Conservation (phyloP, 2,888 invertebrate genomes). For the Tigriopus californicus region DNA sequence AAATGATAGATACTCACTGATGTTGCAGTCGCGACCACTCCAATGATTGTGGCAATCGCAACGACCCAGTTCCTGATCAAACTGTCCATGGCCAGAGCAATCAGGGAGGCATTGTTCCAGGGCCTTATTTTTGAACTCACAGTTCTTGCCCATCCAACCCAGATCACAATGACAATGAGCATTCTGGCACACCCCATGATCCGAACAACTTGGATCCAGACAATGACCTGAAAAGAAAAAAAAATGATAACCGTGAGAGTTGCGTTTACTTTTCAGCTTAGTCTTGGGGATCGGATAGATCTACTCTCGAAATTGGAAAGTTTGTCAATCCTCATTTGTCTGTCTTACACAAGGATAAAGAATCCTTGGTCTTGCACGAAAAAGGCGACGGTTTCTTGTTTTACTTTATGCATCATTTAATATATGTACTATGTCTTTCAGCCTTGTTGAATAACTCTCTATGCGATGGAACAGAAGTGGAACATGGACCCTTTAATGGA, state of each 20-base stretch:
- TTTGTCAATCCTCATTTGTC: too few species aligned
- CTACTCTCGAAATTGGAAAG: too few species aligned
- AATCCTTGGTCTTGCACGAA: too few species aligned
- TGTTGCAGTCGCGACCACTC: slow-evolving; percentile 90
- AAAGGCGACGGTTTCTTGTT: too few species aligned
- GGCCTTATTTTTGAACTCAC: slow-evolving; percentile 73
- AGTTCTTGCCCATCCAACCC: slow-evolving; percentile 86
- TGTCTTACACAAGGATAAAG: too few species aligned
- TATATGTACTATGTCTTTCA: too few species aligned
- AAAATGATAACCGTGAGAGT: background rate
- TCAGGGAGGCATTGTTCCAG: slow-evolving; percentile 77
- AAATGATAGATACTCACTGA: slow-evolving; percentile 38
- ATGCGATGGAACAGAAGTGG: too few species aligned
- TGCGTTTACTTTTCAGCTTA: too few species aligned
- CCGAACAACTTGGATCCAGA: slow-evolving; percentile 79
- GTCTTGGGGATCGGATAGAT: too few species aligned
- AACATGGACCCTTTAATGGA: too few species aligned
- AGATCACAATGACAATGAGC: slow-evolving; percentile 87
- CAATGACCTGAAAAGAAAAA: slow-evolving; percentile 48
- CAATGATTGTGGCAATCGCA: slow-evolving; percentile 80
- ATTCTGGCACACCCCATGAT: slow-evolving; percentile 82
- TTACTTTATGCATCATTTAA: too few species aligned
- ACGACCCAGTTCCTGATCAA: slow-evolving; percentile 73
- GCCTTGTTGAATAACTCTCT: too few species aligned
- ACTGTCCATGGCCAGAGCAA: slow-evolving; percentile 72